These are phyloP conservation scores for Tetrapedia diversipes DNA, from an alignment of 2,888 invertebrate species.

Conservation along the genomic window DNA sequence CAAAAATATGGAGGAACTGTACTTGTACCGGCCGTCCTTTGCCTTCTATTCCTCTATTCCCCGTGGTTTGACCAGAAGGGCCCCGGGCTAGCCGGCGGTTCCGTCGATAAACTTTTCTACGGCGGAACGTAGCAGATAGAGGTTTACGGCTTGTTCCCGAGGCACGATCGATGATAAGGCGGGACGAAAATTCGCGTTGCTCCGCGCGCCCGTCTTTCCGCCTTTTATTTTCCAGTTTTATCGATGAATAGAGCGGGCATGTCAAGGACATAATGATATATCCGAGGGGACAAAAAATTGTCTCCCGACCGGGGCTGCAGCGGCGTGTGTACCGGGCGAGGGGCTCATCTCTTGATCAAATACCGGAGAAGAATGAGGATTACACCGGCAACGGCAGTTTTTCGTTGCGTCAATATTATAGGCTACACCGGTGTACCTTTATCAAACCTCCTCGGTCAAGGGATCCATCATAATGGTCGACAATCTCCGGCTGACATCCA, in stretches of 20 bases:
- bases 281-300: conserved; percentile 45
- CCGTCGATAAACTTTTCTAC: conserved; percentile 54
- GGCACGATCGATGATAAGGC: conserved; percentile 56
- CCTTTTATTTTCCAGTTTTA: conserved; percentile 47
- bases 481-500: conserved; percentile 39
- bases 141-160: conserved; percentile 55
- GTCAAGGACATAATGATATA: conserved; percentile 55
- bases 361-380: conserved; percentile 34
- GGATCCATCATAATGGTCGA: conserved; percentile 45
- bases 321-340: background rate
- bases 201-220: conserved; percentile 7
- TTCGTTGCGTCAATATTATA: conserved; percentile 36
- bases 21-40: conserved; percentile 3
- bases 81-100: conserved; percentile 43
- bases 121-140: conserved; percentile 45
- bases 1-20: conserved; percentile 54
- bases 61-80: conserved; percentile 40
- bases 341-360: conserved; percentile 47
- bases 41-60: conserved; percentile 42
- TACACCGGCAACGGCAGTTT: background rate
- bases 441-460: conserved; percentile 47
- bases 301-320: conserved; percentile 18
- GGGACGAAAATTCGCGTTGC: conserved; percentile 56
- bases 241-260: conserved; percentile 44
- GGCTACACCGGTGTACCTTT: conserved; percentile 42